Conservation (phyloP, 2,888 invertebrate genomes). For the Ptychoptera albimana region DNA sequence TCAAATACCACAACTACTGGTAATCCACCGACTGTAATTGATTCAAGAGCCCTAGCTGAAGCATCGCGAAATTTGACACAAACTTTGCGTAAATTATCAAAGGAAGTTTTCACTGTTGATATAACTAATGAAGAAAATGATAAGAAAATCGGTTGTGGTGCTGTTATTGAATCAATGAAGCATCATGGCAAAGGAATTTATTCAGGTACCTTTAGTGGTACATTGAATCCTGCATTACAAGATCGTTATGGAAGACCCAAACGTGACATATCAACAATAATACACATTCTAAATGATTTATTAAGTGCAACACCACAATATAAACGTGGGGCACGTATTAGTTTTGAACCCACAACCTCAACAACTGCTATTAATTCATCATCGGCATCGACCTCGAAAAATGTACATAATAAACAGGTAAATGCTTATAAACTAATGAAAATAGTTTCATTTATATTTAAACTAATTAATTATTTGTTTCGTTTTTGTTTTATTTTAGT, state of each 20-base stretch:
- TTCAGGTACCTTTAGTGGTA: constrained; percentile 92
- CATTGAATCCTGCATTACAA: constrained; percentile 82
- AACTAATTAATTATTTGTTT: neutral
- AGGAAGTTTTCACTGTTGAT: constrained; percentile 63
- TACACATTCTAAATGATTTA: constrained; percentile 88
- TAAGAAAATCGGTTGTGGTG: constrained; percentile 42
- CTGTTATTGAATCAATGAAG: constrained; percentile 81
- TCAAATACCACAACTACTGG: constrained; percentile 22
- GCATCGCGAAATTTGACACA: constrained; percentile 85
- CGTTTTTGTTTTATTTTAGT: neutral
- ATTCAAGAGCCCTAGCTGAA: constrained; percentile 66
- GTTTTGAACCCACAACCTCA: constrained; percentile 25
- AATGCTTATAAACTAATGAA: too few species aligned
- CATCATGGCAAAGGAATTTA: constrained; percentile 91
- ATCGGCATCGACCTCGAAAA: neutral
- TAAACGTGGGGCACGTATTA: constrained; percentile 39
- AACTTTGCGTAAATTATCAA: constrained; percentile 75
- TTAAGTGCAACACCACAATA: constrained; percentile 67
- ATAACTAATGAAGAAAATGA: constrained; percentile 32
- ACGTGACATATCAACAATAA: constrained; percentile 86
- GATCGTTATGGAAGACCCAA: constrained; percentile 84
- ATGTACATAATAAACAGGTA: neutral
- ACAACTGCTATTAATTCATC: constrained; percentile 12
- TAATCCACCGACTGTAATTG: constrained; percentile 32
- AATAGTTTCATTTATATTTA: too few species aligned